These are phyloP conservation scores for Sarcoramphus papa DNA, from an alignment of 2,797 vertebrate genomes.

Conservation along the genomic window DNA sequence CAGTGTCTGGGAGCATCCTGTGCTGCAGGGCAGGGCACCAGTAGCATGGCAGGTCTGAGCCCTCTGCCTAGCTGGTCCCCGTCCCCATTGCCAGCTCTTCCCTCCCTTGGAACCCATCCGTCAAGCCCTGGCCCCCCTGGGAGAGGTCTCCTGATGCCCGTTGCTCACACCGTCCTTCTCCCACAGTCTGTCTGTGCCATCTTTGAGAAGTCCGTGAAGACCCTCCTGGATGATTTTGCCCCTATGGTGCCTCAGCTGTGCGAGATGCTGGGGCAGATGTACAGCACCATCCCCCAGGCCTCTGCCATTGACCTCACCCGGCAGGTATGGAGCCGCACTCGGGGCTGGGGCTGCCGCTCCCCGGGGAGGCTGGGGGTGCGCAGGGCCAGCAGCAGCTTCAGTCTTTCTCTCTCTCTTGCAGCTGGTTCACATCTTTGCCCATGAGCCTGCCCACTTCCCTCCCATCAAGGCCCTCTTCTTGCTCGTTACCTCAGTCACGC, in stretches of 20 bases:
- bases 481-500: conserved; percentile 94
- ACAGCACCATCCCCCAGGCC: conserved; percentile 97
- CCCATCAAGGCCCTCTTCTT: conserved; percentile 98
- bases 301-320: conserved; percentile 96
- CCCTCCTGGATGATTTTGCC: conserved; percentile 94
- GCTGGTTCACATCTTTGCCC: conserved; percentile 99
- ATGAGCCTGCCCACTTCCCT: conserved; percentile 93
- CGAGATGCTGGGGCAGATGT: conserved; percentile 99
- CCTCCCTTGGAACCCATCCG: not conserved
- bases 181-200: conserved; percentile 94
- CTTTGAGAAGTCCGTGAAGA: conserved; percentile 99
- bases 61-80: not conserved
- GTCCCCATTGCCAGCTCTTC: not conserved
- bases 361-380: not conserved
- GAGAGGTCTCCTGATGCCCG: not conserved
- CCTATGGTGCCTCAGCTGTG: conserved; percentile 98
- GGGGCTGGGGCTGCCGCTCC: not conserved
- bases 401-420: conserved; percentile 67
- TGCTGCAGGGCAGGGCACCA: not conserved
- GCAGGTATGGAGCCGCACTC: conserved; percentile 77
- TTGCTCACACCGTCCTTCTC: not conserved
- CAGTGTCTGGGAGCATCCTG: not conserved
- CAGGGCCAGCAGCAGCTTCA: not conserved
- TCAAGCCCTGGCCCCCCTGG: not conserved
- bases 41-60: not conserved